These are phyloP conservation scores for Rhamnusium bicolor DNA, from an alignment of 2,888 invertebrate genomes.

Conservation along the genomic window DNA sequence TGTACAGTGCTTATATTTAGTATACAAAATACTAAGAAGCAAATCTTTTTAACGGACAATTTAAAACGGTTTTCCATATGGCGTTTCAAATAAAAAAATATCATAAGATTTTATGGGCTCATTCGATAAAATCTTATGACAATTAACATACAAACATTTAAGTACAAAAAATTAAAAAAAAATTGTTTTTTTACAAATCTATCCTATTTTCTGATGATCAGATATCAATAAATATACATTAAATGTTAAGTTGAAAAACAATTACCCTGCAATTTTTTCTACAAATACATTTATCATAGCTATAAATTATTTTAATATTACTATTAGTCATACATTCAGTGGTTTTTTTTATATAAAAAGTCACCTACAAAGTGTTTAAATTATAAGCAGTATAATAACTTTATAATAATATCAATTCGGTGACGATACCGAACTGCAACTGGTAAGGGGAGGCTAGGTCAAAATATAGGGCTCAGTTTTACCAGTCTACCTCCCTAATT, in stretches of 20 bases:
- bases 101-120: slow-evolving; percentile 65
- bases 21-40: not conserved
- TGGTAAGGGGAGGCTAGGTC: too few species aligned
- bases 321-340: not conserved
- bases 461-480: too few species aligned
- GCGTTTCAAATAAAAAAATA: not conserved
- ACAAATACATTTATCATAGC: not conserved
- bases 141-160: not conserved
- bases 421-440: too few species aligned
- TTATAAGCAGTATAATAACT: not conserved
- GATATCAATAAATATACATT: not conserved
- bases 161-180: not conserved
- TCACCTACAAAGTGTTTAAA: not conserved
- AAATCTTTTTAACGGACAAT: not conserved
- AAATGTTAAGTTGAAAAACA: not conserved
- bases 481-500: not conserved
- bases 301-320: not conserved
- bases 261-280: not conserved
- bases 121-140: slow-evolving; percentile 61
- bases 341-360: not conserved
- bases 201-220: not conserved
- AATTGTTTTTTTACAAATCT: not conserved
- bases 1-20: not conserved
- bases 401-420: not conserved
- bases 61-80: slow-evolving; percentile 35